Evolutionary conservation across 2,797 vertebrate species (phyloP).

Genomic region (Caiman crocodilus): DNA sequence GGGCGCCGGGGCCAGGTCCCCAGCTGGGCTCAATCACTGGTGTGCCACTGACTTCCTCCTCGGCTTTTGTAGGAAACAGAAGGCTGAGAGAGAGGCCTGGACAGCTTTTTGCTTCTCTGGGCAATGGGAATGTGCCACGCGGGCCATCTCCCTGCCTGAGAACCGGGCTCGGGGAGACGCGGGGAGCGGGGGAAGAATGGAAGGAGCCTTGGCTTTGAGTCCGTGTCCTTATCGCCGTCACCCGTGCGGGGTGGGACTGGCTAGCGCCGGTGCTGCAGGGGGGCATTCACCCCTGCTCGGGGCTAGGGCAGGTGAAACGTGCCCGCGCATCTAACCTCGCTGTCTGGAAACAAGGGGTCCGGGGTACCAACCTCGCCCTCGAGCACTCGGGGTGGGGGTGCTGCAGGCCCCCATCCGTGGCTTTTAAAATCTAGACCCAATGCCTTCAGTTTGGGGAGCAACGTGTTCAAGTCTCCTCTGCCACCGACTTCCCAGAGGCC

Average conservation of each 20-base stretch:
- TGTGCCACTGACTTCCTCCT: constrained; percentile 50
- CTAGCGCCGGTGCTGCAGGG: neutral
- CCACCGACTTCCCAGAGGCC: neutral
- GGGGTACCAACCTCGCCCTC: neutral
- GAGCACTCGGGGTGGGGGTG: too few species aligned
- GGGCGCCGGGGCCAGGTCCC: constrained; percentile 4
- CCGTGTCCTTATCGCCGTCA: neutral
- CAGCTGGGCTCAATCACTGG: constrained; percentile 71
- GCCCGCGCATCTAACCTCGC: neutral
- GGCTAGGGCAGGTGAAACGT: fast-evolving
- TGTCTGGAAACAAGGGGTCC: neutral
- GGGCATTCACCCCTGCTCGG: neutral
- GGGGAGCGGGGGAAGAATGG: too few species aligned
- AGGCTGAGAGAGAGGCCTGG: constrained; percentile 55
- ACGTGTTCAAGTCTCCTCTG: neutral
- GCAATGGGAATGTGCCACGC: neutral
- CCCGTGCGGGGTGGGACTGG: neutral
- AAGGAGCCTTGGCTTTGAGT: neutral
- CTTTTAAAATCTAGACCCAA: neutral
- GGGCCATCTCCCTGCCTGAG: fast-evolving
- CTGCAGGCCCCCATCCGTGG: too few species aligned
- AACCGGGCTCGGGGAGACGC: neutral
- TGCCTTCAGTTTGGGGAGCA: too few species aligned
- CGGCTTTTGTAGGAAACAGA: constrained; percentile 46
- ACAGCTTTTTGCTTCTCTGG: neutral